Percentiles rank a stretch among this genome's conserved stretches.
Conservation (phyloP, 1,140 invertebrate genomes). For the Lasioglossum baleicum region DNA sequence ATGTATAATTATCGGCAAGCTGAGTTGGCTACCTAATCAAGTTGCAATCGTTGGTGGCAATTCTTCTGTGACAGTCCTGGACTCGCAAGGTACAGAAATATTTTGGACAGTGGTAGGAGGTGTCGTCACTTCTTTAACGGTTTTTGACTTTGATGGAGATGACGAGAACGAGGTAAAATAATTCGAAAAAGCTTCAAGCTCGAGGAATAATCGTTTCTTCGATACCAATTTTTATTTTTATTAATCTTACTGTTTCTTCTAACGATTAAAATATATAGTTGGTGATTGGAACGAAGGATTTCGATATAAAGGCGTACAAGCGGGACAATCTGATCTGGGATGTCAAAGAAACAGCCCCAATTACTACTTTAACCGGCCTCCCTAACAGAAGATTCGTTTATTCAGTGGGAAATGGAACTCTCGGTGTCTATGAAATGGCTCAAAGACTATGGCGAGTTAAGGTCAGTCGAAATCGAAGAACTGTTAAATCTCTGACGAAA, state of each 20-base stretch:
- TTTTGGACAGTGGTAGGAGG: constrained; percentile 97
- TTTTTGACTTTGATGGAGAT: constrained; percentile 93
- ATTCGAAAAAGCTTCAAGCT: no score
- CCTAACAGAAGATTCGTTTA: constrained; percentile 91
- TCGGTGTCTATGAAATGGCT: constrained; percentile 94
- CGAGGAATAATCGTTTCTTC: no score
- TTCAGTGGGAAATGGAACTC: constrained; percentile 94
- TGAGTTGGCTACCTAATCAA: constrained; percentile 83
- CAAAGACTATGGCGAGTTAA: constrained; percentile 95
- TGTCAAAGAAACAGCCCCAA: constrained; percentile 92
- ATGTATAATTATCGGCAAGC: constrained; percentile 86
- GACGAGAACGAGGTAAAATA: constrained; percentile 94
- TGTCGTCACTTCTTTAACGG: constrained; percentile 89
- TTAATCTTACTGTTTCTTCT: no score
- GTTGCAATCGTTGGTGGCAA: constrained; percentile 93
- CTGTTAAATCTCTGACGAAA: no score
- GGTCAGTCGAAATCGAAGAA: no score
- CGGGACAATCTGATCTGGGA: constrained; percentile 92
- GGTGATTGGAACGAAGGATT: constrained; percentile 94
- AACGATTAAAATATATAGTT: no score
- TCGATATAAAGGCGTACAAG: constrained; percentile 91
- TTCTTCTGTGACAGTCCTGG: constrained; percentile 91
- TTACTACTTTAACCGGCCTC: constrained; percentile 86
- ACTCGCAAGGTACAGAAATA: constrained; percentile 89
- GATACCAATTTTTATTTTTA: no score